Evolutionary conservation across 2,888 invertebrate genomes (phyloP), one percentile per base, ranked within the genome.

Genomic region (Dicroscelio sp.): DNA sequence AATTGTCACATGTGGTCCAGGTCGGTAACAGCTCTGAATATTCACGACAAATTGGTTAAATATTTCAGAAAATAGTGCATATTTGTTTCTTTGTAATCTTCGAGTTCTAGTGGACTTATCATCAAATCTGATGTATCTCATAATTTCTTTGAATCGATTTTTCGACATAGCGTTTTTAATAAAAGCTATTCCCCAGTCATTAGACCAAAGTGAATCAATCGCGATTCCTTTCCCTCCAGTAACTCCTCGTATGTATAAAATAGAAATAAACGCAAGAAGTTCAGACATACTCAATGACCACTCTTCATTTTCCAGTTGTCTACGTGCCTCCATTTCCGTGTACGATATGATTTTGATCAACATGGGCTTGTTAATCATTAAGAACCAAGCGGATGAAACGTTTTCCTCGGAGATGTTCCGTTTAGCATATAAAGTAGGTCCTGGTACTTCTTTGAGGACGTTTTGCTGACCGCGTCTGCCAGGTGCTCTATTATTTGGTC

Each of bases 161-260:
- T 55, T 67, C 25, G 43, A 38, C 52, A 80, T 80, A 12, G 33
- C 35, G 25, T 80, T 30, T 52, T 80, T 80, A n/a, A 65, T 48
- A 33, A 80, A 80, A 2, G 25, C 8, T 67, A 67, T 17, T 63
- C 79, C 67, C 82, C 73, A 73, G 14, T 84, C 65, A 35, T 75
- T 84, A 23, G 84, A 65, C 63, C 52, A 75, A n/a, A 75, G 67
- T 43, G 84, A 84, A 38, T 63, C 10, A 82, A 55, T 60, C 31
- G 80, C 79, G 67, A 87, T 60, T 79, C 65, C 79, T 69, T 52
- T 90, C 52, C 71, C 80, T 63, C 80, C 79, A 30, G 73, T 80
- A 10, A 92, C 94, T 52, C 94, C 95, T 60, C 93, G 94, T 38
- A 88, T 93, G 86, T 94, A 94, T 73, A 94, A 89, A n/a, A 94